Evolutionary conservation across 2,113 vertebrate species (phyloP).

Genomic region (Pedetes capensis): DNA sequence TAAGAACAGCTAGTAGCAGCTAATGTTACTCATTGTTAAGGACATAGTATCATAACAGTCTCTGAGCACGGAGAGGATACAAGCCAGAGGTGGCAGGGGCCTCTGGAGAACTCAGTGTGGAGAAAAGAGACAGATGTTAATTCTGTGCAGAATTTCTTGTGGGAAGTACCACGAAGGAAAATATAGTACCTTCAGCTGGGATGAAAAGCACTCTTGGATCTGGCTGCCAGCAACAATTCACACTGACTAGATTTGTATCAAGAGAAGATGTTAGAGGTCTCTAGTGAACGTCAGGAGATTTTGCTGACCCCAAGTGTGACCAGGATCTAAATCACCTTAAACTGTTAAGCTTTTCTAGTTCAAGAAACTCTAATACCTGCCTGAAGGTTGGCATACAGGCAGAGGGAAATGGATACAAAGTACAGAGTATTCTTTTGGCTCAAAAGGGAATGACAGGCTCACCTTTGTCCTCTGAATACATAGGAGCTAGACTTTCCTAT

Average conservation of each 20-base stretch:
- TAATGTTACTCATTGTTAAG: background rate
- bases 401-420: background rate
- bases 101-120: background rate
- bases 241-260: constrained; percentile 49
- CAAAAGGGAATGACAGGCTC: background rate
- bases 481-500: background rate
- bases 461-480: background rate
- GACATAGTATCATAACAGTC: background rate
- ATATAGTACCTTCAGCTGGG: background rate
- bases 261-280: constrained; percentile 17
- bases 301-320: background rate
- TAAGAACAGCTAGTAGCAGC: background rate
- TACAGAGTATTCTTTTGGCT: background rate
- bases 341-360: background rate
- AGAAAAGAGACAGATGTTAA: background rate
- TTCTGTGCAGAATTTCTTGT: background rate
- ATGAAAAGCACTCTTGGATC: background rate
- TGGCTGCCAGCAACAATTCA: constrained; percentile 46
- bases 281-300: background rate
- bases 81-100: background rate
- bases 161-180: background rate
- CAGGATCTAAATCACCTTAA: constrained; percentile 17
- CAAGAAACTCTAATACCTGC: background rate
- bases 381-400: background rate
- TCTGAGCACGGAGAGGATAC: background rate